A percentile compares a stretch with the other conserved stretches of the same genome.
Conservation (phyloP, 2,797 vertebrate genomes). For the Loris lydekkerianus region DNA sequence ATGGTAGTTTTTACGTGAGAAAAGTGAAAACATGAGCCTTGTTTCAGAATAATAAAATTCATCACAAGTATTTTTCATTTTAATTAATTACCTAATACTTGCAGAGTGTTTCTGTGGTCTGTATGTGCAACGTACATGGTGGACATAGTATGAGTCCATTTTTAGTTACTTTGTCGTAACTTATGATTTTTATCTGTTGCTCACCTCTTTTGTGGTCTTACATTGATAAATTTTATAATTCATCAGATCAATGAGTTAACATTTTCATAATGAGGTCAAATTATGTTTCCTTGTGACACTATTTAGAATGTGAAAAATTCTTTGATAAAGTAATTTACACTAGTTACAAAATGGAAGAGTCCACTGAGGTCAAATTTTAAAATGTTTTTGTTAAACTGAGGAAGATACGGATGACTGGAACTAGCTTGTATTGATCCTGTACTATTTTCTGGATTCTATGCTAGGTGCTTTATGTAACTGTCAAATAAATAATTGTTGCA, state of each 20-base stretch:
- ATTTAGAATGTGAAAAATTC: conserved; percentile 8
- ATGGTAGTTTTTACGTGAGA: not conserved
- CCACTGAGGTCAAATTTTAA: not conserved
- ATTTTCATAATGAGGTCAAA: conserved; percentile 22
- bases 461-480: not conserved
- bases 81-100: conserved; percentile 6
- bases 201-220: not conserved
- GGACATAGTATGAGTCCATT: not conserved
- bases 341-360: not conserved
- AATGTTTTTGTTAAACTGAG: conserved; percentile 36
- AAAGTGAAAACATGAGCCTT: not conserved
- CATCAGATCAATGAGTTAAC: conserved; percentile 29
- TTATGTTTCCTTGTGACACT: not conserved
- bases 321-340: conserved; percentile 8
- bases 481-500: not conserved
- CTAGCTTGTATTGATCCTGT: not conserved
- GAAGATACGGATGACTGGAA: not conserved
- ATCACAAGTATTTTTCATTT: not conserved
- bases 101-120: not conserved
- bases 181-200: not conserved
- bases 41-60: not conserved
- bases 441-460: not conserved
- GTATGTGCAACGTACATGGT: not conserved
- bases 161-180: not conserved
- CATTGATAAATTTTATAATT: conserved; percentile 17